Conservation (phyloP, 1,140 invertebrate species). For the Conus ventricosus region DNA sequence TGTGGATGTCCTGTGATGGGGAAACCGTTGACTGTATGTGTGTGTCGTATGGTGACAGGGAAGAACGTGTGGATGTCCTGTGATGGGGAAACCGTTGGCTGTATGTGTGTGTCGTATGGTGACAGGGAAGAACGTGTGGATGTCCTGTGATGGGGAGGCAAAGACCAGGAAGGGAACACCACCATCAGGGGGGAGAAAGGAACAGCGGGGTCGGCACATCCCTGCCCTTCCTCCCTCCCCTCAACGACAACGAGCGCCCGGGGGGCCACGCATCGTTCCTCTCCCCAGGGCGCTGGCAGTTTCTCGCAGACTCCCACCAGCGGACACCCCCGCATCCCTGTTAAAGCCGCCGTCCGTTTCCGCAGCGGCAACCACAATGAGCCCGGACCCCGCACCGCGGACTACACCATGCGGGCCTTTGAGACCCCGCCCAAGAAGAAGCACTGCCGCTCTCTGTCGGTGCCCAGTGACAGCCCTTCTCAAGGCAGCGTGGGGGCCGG, state of each 20-base stretch:
- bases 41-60: not conserved
- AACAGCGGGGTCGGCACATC: not conserved
- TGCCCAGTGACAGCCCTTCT: slow-evolving; percentile 53
- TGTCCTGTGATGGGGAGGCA: slow-evolving; percentile 27
- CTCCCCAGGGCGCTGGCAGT: not conserved
- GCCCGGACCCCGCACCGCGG: not conserved
- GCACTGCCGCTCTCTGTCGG: slow-evolving; percentile 65
- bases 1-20: too few species aligned
- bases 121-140: slow-evolving; percentile 29
- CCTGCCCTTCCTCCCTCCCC: slow-evolving; percentile 12
- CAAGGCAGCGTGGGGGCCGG: too few species aligned
- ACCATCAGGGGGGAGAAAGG: not conserved
- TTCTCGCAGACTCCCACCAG: not conserved
- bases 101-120: not conserved
- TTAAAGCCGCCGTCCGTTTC: not conserved
- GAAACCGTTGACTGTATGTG: too few species aligned
- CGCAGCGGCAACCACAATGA: not conserved
- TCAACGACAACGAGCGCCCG: slow-evolving; percentile 23
- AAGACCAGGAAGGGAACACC: slow-evolving; percentile 18
- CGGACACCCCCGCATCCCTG: not conserved
- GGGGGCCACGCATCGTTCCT: not conserved
- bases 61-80: not conserved
- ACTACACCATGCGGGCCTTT: not conserved
- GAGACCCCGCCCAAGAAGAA: slow-evolving; percentile 66
- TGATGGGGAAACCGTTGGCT: not conserved